These are phyloP conservation scores for Puma concolor DNA, from an alignment of 2,113 vertebrate genomes.

Conservation along the genomic window DNA sequence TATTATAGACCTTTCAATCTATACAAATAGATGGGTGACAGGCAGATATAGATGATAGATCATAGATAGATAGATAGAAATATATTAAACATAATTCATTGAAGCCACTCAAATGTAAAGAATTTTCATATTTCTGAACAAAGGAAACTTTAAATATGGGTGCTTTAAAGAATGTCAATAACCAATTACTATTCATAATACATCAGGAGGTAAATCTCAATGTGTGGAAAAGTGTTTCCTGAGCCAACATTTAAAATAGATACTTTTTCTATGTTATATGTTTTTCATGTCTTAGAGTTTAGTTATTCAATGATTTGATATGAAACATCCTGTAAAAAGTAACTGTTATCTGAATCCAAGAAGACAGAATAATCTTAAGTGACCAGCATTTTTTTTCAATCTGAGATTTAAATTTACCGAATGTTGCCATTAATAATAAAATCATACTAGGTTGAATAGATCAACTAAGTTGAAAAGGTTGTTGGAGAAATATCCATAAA, in stretches of 20 bases:
- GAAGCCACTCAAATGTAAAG: conserved; percentile 45
- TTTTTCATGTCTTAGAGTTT: conserved; percentile 68
- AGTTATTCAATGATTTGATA: conserved; percentile 56
- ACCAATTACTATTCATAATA: conserved; percentile 19
- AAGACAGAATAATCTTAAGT: conserved; percentile 77
- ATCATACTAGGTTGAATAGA: neutral
- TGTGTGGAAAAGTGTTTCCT: conserved; percentile 47
- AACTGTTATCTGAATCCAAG: conserved; percentile 71
- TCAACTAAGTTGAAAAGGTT: conserved; percentile 55
- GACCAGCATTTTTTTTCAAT: conserved; percentile 54
- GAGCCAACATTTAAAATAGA: conserved; percentile 67
- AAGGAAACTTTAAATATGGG: conserved; percentile 60
- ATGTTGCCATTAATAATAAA: conserved; percentile 63
- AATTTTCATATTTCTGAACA: conserved; percentile 54
- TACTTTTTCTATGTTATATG: neutral
- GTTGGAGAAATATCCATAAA: conserved; percentile 49
- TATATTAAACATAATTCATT: conserved; percentile 36
- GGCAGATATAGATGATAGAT: neutral
- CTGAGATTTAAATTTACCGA: conserved; percentile 66
- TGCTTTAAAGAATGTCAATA: conserved; percentile 76
- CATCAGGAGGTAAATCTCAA: conserved; percentile 12
- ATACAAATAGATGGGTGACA: neutral
- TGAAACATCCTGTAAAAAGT: conserved; percentile 62
- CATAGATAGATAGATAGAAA: neutral
- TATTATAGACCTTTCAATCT: conserved; percentile 64